Base-by-base conservation (phyloP, 2,888 invertebrate species). In the Perdita meconis region DNA sequence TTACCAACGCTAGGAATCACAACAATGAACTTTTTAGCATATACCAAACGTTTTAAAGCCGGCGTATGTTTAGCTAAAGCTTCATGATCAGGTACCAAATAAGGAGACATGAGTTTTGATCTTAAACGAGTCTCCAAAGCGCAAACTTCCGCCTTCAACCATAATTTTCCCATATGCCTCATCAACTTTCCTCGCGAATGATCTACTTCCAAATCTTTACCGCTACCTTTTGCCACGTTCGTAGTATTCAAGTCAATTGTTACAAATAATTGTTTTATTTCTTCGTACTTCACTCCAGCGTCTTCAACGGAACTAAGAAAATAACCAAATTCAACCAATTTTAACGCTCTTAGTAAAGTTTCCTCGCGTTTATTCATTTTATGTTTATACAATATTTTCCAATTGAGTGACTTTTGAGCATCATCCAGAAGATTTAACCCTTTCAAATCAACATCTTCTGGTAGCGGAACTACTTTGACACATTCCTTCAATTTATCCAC, bases 1-100 rank as follows among this genome's bases (percentile, higher is more conserved):
- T 94, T 90, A 98, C 98, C 98, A 89, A 96, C 95, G 88, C 96
- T 95, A 2, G 98, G 98, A 81, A 98, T 96, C 72, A 98, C 95
- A 65, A 98, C 95, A 86, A 98, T 96, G 90, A 98, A 97, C 89
- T 96, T 96, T 84, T 96, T 95, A 19, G 97, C 95, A 83, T 95
- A 94, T n/a, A 97, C 95, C 78, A 98, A 93, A 89, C 97, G 96
- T 89, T 97, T 97, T 70, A 98, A 95, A 81, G 96, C 94, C 34
- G 95, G 94, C 81, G 96, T 95, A 89, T 96, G 95, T 86, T 96
- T 95, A 83, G 96, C 95, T 51, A 98, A 93, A 8, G 96, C 96
- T 78, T 96, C 96, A 0, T 97, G 95, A 92, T 98, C 98, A 1
- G 97, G 94, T n/a, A 97, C 97, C 47, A 98, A 94, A 89, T 98